Percentiles rank a stretch among this genome's conserved stretches.
Conservation (phyloP, 2,888 invertebrate species). For the Calameuta filiformis region DNA sequence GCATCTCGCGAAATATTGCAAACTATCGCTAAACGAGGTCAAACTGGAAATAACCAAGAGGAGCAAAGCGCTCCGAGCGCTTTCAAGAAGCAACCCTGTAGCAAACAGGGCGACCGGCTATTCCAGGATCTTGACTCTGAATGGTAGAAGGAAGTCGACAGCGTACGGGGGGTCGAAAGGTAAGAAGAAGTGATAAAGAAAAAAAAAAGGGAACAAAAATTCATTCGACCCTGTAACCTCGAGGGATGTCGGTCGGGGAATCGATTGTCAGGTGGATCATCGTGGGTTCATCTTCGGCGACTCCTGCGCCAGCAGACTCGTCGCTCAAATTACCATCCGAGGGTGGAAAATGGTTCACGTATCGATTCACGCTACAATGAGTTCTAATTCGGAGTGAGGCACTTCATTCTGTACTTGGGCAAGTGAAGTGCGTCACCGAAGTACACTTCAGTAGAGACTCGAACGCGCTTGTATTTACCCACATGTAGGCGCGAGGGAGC, state of each 20-base stretch:
- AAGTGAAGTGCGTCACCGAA: neutral
- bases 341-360: neutral
- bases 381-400: slow-evolving; percentile 31
- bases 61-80: slow-evolving; percentile 21
- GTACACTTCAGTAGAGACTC: neutral
- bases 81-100: slow-evolving; percentile 18
- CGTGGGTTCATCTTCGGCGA: neutral
- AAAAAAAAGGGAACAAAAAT: neutral
- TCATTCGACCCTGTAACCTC: neutral
- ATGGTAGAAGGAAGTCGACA: neutral
- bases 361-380: slow-evolving; percentile 31
- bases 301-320: neutral
- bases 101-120: slow-evolving; percentile 11
- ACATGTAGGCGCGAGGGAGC: neutral
- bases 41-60: slow-evolving; percentile 26
- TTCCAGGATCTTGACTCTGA: neutral
- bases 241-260: neutral
- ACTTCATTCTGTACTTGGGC: neutral
- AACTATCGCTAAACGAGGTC: slow-evolving; percentile 17
- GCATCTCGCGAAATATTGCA: slow-evolving; percentile 29
- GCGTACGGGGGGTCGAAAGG: no score
- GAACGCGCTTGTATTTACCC: neutral
- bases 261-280: neutral
- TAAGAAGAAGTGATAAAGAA: neutral
- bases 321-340: neutral